Evolutionary conservation across 2,797 vertebrate genomes (phyloP).

Genomic region (Sternarchorhynchus goeldii): DNA sequence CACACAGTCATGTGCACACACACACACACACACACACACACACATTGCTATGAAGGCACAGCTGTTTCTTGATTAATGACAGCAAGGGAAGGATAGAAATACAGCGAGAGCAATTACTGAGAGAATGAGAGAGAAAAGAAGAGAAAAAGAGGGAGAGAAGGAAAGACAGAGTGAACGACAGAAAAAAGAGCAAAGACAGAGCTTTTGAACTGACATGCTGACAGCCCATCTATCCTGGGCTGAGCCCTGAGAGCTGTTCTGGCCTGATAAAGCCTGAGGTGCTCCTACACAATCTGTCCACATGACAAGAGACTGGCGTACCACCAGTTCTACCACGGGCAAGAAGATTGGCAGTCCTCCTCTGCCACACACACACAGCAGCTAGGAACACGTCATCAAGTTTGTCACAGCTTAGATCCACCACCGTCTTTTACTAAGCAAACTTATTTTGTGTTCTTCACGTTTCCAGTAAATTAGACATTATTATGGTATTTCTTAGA

Average conservation of each 20-base stretch:
- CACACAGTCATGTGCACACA: background rate
- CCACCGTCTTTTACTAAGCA: background rate
- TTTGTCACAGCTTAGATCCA: slow-evolving; percentile 1
- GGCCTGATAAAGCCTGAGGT: slow-evolving; percentile 22
- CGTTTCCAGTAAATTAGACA: background rate
- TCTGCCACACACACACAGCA: slow-evolving; percentile 5
- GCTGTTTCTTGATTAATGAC: slow-evolving; percentile 25
- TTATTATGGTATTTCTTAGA: too few relatives aligned
- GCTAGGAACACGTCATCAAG: slow-evolving; percentile 4
- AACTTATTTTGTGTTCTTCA: background rate
- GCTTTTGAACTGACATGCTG: slow-evolving; percentile 9
- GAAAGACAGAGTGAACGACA: background rate
- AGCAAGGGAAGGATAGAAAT: too few relatives aligned
- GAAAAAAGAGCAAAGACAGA: background rate
- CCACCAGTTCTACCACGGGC: background rate
- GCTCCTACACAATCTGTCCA: slow-evolving; percentile 22
- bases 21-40: too few relatives aligned
- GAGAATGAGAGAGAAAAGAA: background rate
- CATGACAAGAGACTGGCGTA: slow-evolving; percentile 6
- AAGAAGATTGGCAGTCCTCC: background rate
- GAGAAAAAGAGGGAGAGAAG: background rate
- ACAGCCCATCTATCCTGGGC: slow-evolving; percentile 20
- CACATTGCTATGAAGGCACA: background rate
- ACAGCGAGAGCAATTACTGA: too few relatives aligned
- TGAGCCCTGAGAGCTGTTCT: slow-evolving; percentile 17